Evolutionary conservation across 2,113 vertebrate genomes (phyloP).

Genomic region (Apistogramma diplotaenia): DNA sequence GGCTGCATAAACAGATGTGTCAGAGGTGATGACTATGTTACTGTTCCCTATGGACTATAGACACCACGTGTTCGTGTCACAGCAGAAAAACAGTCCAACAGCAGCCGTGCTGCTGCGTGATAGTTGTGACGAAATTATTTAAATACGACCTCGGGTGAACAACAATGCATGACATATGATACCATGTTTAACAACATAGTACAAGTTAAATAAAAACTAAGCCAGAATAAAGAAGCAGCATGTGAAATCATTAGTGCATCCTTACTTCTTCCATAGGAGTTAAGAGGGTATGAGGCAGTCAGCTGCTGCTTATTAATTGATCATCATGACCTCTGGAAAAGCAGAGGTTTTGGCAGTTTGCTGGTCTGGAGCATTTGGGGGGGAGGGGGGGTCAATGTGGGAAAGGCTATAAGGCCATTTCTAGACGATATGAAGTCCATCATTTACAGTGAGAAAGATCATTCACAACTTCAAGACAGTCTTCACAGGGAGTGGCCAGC

Average conservation of each 20-base stretch:
- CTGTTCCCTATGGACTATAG: slow-evolving; percentile 21
- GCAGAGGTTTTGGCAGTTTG: background rate
- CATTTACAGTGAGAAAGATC: background rate
- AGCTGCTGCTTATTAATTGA: background rate
- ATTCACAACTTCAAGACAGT: background rate
- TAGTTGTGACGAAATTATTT: background rate
- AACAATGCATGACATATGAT: background rate
- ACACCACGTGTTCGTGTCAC: slow-evolving; percentile 13
- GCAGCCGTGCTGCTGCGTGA: background rate
- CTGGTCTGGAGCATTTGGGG: background rate
- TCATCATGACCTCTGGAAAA: background rate
- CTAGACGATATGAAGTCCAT: background rate
- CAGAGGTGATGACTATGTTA: slow-evolving; percentile 42
- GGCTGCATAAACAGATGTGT: slow-evolving; percentile 29
- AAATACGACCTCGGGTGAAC: background rate
- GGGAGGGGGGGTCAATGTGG: too few relatives aligned
- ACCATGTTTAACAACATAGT: background rate
- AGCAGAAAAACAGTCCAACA: slow-evolving; percentile 17
- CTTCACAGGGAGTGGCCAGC: accelerated
- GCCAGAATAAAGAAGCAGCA: background rate
- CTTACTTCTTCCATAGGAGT: background rate
- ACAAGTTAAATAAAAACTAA: background rate
- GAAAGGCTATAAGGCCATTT: background rate
- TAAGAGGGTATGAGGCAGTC: background rate
- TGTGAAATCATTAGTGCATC: too few relatives aligned